These are phyloP conservation scores for Epinephelus fuscoguttatus DNA, from an alignment of 2,113 vertebrate species.

Conservation along the genomic window DNA sequence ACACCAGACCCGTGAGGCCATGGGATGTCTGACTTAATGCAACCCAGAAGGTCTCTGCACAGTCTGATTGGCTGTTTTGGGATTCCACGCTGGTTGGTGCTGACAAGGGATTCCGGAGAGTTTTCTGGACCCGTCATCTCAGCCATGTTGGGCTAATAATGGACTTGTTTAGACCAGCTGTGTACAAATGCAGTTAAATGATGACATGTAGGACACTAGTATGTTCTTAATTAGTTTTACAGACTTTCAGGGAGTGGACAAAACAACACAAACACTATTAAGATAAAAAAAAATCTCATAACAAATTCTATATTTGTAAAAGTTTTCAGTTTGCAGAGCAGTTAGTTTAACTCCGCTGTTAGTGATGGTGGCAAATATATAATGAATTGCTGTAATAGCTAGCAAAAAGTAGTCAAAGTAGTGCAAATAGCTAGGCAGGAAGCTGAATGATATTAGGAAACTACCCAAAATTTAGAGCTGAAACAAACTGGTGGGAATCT, in stretches of 20 bases:
- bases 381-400: background rate
- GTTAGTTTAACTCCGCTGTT: background rate
- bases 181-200: conserved; percentile 7
- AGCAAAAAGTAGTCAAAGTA: background rate
- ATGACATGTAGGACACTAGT: background rate
- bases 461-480: too few species aligned
- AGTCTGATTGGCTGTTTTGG: conserved; percentile 48
- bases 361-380: background rate
- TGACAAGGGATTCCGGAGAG: conserved; percentile 57
- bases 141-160: conserved; percentile 47
- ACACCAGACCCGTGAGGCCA: conserved; percentile 48
- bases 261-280: conserved; percentile 2
- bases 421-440: background rate
- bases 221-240: background rate
- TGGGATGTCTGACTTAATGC: conserved; percentile 68
- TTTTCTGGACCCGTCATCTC: conserved; percentile 44
- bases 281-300: background rate
- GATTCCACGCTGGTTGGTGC: conserved; percentile 53
- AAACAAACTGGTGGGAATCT: too few species aligned
- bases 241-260: background rate
- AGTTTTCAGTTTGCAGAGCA: background rate
- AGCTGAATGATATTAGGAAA: background rate
- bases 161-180: conserved; percentile 13
- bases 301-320: background rate
- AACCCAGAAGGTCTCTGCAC: conserved; percentile 64